phyloP scores from a whole-genome alignment of 2,113 vertebrate species.

The Triplophysa dalaica region DNA sequence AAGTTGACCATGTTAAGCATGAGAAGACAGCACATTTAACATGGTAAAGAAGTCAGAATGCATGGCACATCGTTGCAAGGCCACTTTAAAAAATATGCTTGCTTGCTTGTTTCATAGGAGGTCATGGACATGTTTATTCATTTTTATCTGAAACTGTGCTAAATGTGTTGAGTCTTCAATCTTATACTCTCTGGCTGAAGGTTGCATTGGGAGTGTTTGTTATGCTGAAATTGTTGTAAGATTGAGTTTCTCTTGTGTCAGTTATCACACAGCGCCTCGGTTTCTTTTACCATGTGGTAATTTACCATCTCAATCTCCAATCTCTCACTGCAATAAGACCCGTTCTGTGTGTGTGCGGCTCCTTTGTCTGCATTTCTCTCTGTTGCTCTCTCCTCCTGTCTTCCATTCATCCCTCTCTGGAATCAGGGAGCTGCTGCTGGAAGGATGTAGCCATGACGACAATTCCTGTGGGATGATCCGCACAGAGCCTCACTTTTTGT shows the following conservation, averaged over 20 bases:
- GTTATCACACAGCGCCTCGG: neutral
- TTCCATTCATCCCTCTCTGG: slow-evolving; percentile 40
- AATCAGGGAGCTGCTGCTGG: slow-evolving; percentile 54
- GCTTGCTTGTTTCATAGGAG: no score
- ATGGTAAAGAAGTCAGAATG: no score
- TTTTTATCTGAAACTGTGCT: no score
- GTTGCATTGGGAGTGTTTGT: neutral
- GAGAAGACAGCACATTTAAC: no score
- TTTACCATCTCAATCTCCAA: slow-evolving; percentile 19
- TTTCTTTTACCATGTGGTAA: slow-evolving; percentile 1
- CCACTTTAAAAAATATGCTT: no score
- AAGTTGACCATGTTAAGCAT: no score
- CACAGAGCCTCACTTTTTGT: slow-evolving; percentile 12
- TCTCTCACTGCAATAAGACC: slow-evolving; percentile 8
- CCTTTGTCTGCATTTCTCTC: neutral
- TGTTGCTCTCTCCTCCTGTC: slow-evolving; percentile 18
- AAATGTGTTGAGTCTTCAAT: neutral
- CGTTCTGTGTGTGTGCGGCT: neutral
- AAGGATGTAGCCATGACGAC: slow-evolving; percentile 69
- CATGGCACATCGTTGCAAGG: no score
- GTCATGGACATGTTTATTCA: no score
- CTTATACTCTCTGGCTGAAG: neutral
- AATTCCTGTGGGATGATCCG: slow-evolving; percentile 68
- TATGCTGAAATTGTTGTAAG: neutral
- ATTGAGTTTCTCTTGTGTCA: slow-evolving; percentile 15